These are phyloP conservation scores for Sinotaia quadrata DNA, from an alignment of 2,888 invertebrate species.

Conservation along the genomic window DNA sequence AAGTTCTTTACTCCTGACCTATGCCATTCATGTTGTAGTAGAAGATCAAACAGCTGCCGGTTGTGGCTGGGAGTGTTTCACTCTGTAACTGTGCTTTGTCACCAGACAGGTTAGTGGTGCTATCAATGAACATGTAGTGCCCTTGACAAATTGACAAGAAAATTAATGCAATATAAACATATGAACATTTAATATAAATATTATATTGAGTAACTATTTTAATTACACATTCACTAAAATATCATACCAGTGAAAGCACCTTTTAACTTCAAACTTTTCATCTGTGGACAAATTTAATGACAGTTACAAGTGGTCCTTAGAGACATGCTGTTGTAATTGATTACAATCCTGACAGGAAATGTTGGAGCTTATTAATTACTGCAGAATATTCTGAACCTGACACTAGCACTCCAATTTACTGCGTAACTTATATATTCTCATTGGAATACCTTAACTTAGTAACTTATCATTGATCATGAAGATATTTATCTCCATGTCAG, in stretches of 20 bases:
- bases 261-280: no score
- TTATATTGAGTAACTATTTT: not conserved
- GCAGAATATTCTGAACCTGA: no score
- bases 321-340: no score
- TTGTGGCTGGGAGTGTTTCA: constrained; percentile 48
- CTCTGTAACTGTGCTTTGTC: constrained; percentile 60
- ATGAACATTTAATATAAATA: not conserved
- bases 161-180: not conserved
- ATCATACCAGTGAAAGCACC: not conserved
- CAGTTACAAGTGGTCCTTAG: no score
- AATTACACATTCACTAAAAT: not conserved
- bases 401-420: no score
- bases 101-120: constrained; percentile 43
- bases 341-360: no score
- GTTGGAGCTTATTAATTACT: no score
- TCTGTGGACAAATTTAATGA: no score
- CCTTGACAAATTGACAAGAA: constrained; percentile 41
- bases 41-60: constrained; percentile 63
- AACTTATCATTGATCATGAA: no score
- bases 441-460: no score
- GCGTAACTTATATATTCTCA: no score
- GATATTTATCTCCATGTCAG: no score
- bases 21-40: constrained; percentile 66
- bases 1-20: constrained; percentile 39
- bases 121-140: constrained; percentile 59